Conservation (phyloP, 2,797 vertebrate genomes). For the Ctenosaura bakeri region DNA sequence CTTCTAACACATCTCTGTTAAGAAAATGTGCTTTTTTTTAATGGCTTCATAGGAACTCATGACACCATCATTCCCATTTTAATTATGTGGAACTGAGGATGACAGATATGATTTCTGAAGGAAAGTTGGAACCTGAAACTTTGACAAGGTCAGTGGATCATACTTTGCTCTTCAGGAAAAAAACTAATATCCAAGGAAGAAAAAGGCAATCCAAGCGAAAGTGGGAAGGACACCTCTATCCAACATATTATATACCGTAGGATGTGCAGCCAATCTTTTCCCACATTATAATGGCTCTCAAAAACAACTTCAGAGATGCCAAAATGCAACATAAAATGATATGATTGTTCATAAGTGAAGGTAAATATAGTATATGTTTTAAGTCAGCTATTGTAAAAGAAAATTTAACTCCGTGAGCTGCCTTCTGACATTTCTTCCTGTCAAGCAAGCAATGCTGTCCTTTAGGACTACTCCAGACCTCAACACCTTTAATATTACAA, state of each 20-base stretch:
- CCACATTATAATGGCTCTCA: not conserved
- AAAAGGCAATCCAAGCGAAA: not conserved
- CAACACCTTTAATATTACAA: not conserved
- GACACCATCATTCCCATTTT: not conserved
- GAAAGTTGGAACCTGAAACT: not conserved
- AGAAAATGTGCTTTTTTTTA: not conserved
- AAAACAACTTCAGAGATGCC: not conserved
- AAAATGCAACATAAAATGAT: not conserved
- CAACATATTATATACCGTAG: not conserved
- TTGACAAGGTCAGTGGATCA: not conserved
- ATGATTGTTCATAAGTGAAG: not conserved
- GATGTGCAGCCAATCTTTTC: not conserved
- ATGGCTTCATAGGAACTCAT: not conserved
- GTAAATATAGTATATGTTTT: not conserved
- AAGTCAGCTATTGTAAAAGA: not conserved
- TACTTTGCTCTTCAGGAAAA: not conserved
- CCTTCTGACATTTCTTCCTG: not conserved
- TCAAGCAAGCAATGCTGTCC: not conserved
- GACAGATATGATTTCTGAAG: not conserved
- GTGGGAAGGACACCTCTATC: not conserved
- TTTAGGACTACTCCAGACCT: not conserved
- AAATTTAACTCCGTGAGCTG: rapidly evolving
- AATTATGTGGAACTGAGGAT: not conserved
- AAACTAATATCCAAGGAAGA: not conserved
- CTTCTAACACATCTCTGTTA: not conserved